phyloP scores from a whole-genome alignment of 1,140 invertebrate genomes.

The Trichomalopsis sarcophagae region DNA sequence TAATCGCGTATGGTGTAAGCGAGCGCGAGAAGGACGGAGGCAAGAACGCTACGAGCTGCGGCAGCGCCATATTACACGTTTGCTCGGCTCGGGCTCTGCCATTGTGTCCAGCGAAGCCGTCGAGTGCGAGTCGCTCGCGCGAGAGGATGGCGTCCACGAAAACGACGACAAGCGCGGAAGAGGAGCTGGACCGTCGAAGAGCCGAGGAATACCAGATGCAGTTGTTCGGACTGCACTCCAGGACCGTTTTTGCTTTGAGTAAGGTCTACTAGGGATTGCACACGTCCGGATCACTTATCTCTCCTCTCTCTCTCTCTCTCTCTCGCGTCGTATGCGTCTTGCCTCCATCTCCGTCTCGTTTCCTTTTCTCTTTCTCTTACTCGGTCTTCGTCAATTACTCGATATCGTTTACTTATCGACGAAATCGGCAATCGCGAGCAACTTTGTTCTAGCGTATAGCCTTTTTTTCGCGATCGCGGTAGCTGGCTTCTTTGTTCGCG shows the following conservation, averaged over 20 bases:
- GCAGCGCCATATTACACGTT: constrained; percentile 22
- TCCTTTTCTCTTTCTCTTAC: neutral
- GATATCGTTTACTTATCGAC: neutral
- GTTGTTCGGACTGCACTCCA: constrained; percentile 67
- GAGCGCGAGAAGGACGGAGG: neutral
- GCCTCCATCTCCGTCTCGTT: neutral
- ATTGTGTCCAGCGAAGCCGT: constrained; percentile 42
- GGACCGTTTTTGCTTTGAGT: constrained; percentile 63
- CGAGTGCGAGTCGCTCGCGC: constrained; percentile 8
- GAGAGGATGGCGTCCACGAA: neutral
- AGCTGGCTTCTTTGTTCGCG: neutral
- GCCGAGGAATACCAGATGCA: constrained; percentile 71
- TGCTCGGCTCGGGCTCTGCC: constrained; percentile 25
- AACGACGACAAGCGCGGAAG: neutral
- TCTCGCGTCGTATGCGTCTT: neutral
- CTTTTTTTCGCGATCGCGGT: neutral
- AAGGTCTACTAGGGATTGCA: constrained; percentile 55
- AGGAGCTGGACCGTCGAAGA: constrained; percentile 59
- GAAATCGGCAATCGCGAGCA: neutral
- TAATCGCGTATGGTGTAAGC: neutral
- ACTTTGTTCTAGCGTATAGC: neutral
- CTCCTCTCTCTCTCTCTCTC: neutral
- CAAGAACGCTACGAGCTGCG: neutral
- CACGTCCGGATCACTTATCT: neutral
- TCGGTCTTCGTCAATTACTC: neutral